Conservation (phyloP, 1,140 invertebrate genomes). For the Drosophila trapezifrons region DNA sequence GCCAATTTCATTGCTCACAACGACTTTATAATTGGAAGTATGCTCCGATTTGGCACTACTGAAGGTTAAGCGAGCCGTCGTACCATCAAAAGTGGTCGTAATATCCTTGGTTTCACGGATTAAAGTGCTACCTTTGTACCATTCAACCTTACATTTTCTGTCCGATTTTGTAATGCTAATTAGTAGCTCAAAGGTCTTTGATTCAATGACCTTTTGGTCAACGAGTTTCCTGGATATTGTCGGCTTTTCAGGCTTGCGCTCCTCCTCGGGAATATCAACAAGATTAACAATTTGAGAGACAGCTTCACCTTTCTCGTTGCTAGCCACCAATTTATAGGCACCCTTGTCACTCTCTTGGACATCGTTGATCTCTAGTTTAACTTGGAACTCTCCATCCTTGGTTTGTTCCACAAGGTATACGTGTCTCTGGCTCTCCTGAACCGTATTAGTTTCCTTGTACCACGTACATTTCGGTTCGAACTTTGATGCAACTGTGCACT, state of each 20-base stretch:
- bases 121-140: slow-evolving; percentile 92
- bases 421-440: slow-evolving; percentile 88
- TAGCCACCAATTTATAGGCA: slow-evolving; percentile 94
- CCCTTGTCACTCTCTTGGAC: slow-evolving; percentile 92
- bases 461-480: slow-evolving; percentile 94
- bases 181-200: slow-evolving; percentile 91
- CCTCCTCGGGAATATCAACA: slow-evolving; percentile 89
- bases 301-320: slow-evolving; percentile 96
- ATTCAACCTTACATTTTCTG: slow-evolving; percentile 92
- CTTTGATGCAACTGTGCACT: slow-evolving; percentile 94
- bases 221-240: slow-evolving; percentile 90
- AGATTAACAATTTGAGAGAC: slow-evolving; percentile 95
- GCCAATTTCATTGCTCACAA: slow-evolving; percentile 92
- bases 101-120: slow-evolving; percentile 90
- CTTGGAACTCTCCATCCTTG: slow-evolving; percentile 88
- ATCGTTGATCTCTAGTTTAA: slow-evolving; percentile 94
- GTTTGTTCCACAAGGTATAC: slow-evolving; percentile 72
- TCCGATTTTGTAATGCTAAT: slow-evolving; percentile 89
- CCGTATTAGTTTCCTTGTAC: slow-evolving; percentile 93
- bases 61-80: slow-evolving; percentile 90
- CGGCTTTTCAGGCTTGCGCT: slow-evolving; percentile 85
- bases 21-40: slow-evolving; percentile 91
- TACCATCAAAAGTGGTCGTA: slow-evolving; percentile 91
- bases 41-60: slow-evolving; percentile 88
- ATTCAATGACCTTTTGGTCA: slow-evolving; percentile 89